A percentile compares a stretch with the other conserved stretches of the same genome.
Conservation (phyloP, 2,888 invertebrate species). For the Chrysolina haemoptera region DNA sequence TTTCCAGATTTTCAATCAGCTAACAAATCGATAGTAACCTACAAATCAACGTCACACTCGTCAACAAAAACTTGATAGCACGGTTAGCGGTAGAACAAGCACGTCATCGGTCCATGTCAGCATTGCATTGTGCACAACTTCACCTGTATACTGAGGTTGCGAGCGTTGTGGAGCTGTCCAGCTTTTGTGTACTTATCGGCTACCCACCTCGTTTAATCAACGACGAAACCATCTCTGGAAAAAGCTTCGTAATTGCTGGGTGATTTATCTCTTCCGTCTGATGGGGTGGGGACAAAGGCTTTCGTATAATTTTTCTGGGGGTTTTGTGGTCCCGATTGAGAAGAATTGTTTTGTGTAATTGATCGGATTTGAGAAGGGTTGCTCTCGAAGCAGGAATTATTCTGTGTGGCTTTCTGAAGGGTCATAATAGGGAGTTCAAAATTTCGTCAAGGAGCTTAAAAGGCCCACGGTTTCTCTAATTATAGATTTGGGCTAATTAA, state of each 20-base stretch:
- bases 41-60: neutral
- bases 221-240: constrained; percentile 19
- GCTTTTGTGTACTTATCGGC: constrained; percentile 11
- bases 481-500: no score
- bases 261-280: constrained; percentile 36
- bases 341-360: constrained; percentile 12
- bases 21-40: neutral
- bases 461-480: no score
- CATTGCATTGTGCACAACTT: constrained; percentile 3
- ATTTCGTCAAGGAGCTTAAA: neutral
- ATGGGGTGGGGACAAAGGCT: constrained; percentile 18
- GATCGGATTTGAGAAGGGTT: neutral
- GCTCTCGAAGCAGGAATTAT: neutral
- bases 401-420: neutral
- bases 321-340: neutral
- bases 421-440: neutral
- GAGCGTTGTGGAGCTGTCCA: neutral
- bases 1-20: neutral
- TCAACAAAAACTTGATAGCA: neutral
- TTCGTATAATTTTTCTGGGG: constrained; percentile 32
- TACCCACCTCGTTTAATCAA: neutral
- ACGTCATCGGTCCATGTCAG: neutral
- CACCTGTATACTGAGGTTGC: neutral
- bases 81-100: neutral
- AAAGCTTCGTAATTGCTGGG: constrained; percentile 28